Base-by-base conservation (phyloP, 2,797 vertebrate genomes). In the Alauda arvensis region DNA sequence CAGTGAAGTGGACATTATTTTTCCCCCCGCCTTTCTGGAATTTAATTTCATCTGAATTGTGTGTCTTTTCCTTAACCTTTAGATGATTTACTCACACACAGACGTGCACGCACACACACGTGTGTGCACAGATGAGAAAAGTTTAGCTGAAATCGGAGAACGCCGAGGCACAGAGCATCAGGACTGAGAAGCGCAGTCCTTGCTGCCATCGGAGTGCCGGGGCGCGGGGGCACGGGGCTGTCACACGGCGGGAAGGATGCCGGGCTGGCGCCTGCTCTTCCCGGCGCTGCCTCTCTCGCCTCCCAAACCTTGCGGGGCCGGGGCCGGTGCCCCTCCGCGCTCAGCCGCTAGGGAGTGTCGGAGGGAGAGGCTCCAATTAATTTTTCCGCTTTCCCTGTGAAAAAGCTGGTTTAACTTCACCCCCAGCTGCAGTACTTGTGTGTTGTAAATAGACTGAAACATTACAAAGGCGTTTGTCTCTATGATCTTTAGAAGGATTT, bases 331-430 rank as follows among this genome's bases (percentile, higher is more conserved):
- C 89, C 49, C 85, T 77, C 79, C 70, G 39, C 18, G 15, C n/a
- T 37, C 83, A 34, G 61, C 95, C 95, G 66, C 93, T 88, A 96
- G 96, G 93, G 93, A 94, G 96, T 83, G 95, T 57, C 43, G 53
- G 79, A 91, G 91, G 62, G 91, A 91, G 93, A 85, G 80, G 49
- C 76, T 87, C 25, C 34, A 10, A 52, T 78, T 92, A 55, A 83
- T 91, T 93, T 65, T 83, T 18, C 87, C 69, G 26, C 53, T 85
- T 62, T 42, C 12, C n/a, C 88, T 20, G 56, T 16, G 71, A 80
- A 85, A 83, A 57, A 29, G 20, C 40, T 61, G 46, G 18, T 75
- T 69, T 75, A 70, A 88, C 82, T 88, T 92, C 67, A 60, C 52
- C 31, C 87, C 72, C 70, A 52, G 77, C 72, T 15, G 60, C 42